Evolutionary conservation across 2,113 vertebrate species (phyloP).

Genomic region (Hyperopisus bebe): DNA sequence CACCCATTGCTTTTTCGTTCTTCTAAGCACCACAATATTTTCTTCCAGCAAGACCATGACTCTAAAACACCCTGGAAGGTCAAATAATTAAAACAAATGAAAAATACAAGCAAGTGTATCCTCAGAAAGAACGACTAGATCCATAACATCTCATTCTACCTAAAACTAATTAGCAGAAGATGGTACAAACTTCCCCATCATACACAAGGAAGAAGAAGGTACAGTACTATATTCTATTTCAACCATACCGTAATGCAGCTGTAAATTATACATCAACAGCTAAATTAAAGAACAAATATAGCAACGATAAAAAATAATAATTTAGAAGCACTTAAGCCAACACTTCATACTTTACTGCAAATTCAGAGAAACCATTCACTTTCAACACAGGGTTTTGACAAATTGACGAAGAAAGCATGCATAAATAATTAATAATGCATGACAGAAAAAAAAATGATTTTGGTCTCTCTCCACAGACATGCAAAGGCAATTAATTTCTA

Average conservation of each 20-base stretch:
- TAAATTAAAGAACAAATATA: not conserved
- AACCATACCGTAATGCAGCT: not conserved
- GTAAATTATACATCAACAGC: not conserved
- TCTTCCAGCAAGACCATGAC: not conserved
- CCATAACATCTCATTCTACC: not conserved
- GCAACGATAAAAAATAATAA: not conserved
- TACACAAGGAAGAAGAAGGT: not conserved
- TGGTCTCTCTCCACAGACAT: not conserved
- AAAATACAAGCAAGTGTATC: not conserved
- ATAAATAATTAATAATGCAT: constrained; percentile 5
- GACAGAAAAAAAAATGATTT: not conserved
- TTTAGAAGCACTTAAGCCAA: not conserved
- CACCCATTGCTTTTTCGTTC: not conserved
- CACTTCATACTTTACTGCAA: not conserved
- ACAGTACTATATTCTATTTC: not conserved
- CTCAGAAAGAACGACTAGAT: not conserved
- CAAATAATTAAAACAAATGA: not conserved
- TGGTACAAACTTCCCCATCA: not conserved
- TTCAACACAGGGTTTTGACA: not conserved
- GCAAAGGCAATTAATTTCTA: constrained; percentile 1
- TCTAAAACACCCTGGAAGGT: not conserved
- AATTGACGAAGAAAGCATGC: not conserved
- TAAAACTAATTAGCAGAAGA: not conserved
- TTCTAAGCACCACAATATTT: not conserved
- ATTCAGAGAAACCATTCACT: not conserved